A percentile compares a stretch with the other conserved stretches of the same genome.
phyloP scores from a whole-genome alignment of 2,113 vertebrate genomes.

The Carassius gibelio region DNA sequence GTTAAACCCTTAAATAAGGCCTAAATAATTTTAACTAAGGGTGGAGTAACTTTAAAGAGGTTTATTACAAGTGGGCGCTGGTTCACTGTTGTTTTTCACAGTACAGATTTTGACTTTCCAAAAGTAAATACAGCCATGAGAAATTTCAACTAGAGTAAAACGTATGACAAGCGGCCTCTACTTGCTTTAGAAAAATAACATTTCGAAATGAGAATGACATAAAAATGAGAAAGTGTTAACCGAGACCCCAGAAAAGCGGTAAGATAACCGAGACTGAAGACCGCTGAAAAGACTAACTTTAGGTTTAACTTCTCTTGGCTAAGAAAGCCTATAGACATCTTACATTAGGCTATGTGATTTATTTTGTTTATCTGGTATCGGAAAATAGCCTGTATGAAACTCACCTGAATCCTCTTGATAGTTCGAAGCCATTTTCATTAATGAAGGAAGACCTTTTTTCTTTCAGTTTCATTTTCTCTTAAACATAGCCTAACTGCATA shows the following conservation, averaged over 20 bases:
- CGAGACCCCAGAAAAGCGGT: neutral
- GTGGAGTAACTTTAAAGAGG: no score
- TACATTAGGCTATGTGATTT: neutral
- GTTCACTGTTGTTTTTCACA: neutral
- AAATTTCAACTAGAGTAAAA: neutral
- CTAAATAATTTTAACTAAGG: no score
- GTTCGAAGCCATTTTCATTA: conserved; percentile 38
- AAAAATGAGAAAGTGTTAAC: neutral
- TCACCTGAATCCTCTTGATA: conserved; percentile 13
- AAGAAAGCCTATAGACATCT: neutral
- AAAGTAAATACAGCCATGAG: neutral
- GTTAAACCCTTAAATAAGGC: no score
- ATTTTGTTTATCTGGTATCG: neutral
- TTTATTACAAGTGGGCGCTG: no score
- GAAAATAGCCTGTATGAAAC: neutral
- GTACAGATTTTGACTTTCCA: neutral
- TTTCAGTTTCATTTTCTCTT: conserved; percentile 47
- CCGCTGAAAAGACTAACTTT: neutral
- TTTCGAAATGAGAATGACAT: neutral
- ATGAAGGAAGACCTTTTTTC: neutral
- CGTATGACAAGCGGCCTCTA: neutral
- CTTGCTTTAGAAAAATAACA: neutral
- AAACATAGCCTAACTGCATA: neutral
- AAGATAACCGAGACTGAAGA: neutral
- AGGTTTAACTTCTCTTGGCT: neutral